A percentile compares a stretch with the other conserved stretches of the same genome.
Evolutionary conservation across 2,797 vertebrate genomes (phyloP).

Genomic region (Clarias platycephalus): DNA sequence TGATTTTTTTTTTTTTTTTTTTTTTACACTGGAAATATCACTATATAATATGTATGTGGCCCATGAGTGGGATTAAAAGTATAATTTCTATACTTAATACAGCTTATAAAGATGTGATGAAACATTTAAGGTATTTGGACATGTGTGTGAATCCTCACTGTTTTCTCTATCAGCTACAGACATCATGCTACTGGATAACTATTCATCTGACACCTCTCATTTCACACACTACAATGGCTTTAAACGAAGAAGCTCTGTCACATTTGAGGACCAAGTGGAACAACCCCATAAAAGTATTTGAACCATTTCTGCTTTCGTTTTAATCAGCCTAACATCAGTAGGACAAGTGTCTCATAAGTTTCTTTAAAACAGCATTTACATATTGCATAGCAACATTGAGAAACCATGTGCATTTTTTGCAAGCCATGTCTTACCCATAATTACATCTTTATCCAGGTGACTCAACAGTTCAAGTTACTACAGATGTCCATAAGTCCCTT

Average conservation of each 20-base stretch:
- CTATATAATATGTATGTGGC: not conserved
- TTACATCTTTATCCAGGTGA: slow-evolving; percentile 38
- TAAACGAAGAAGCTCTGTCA: slow-evolving; percentile 92
- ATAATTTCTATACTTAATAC: not conserved
- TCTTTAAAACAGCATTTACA: not conserved
- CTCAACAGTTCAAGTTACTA: slow-evolving; percentile 77
- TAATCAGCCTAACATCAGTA: not conserved
- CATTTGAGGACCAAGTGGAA: slow-evolving; percentile 96
- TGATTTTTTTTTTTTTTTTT: not conserved
- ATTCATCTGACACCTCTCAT: slow-evolving; percentile 77
- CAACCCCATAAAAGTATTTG: slow-evolving; percentile 83
- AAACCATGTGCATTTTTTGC: not conserved
- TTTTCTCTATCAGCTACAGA: slow-evolving; percentile 82
- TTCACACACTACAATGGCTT: slow-evolving; percentile 66
- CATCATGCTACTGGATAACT: slow-evolving; percentile 92
- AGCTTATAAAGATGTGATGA: not conserved
- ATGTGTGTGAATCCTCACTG: slow-evolving; percentile 20
- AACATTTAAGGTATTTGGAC: not conserved
- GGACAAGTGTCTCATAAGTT: not conserved
- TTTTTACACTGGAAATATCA: not conserved
- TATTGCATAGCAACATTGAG: not conserved
- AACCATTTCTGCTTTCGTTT: not conserved
- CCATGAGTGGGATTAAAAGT: not conserved
- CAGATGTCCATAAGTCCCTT: slow-evolving; percentile 87
- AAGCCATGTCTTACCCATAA: not conserved